Conservation (phyloP, 2,888 invertebrate genomes). For the Ormyrus labotus region DNA sequence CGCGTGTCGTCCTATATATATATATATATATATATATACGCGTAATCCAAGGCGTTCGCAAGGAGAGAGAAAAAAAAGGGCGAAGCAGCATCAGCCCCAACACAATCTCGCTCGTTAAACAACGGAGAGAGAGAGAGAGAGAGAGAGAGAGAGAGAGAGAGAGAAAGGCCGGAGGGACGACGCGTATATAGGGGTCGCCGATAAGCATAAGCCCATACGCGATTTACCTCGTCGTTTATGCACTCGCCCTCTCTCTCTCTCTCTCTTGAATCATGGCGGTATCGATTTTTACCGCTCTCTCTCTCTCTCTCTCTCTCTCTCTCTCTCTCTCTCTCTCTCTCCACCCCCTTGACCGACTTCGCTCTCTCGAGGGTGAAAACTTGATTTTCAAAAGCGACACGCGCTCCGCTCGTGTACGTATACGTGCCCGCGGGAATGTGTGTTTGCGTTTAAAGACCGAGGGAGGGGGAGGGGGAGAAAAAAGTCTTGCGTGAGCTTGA, state of each 20-base stretch:
- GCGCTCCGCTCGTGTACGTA: constrained; percentile 27
- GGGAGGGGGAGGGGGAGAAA: background rate
- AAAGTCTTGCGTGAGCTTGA: constrained; percentile 32
- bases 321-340: constrained; percentile 38
- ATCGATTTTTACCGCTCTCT: constrained; percentile 54
- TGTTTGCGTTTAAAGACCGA: constrained; percentile 1
- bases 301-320: constrained; percentile 29
- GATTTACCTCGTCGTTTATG: constrained; percentile 51
- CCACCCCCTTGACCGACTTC: constrained; percentile 39
- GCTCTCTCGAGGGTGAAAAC: constrained; percentile 49
- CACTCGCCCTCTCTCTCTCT: constrained; percentile 29
- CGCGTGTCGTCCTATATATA: no score
- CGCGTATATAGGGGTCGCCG: constrained; percentile 23
- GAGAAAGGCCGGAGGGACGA: background rate
- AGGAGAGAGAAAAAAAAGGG: background rate
- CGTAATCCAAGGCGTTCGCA: constrained; percentile 9
- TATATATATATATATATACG: background rate
- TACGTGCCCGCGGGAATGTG: background rate
- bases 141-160: background rate
- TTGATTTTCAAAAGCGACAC: constrained; percentile 56
- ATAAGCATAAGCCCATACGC: constrained; percentile 43
- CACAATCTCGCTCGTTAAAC: constrained; percentile 46
- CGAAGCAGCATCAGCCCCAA: constrained; percentile 4
- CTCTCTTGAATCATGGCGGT: constrained; percentile 52
- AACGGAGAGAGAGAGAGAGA: constrained; percentile 18